Base-by-base conservation (phyloP, 2,888 invertebrate genomes). In the Arenicola marina region DNA sequence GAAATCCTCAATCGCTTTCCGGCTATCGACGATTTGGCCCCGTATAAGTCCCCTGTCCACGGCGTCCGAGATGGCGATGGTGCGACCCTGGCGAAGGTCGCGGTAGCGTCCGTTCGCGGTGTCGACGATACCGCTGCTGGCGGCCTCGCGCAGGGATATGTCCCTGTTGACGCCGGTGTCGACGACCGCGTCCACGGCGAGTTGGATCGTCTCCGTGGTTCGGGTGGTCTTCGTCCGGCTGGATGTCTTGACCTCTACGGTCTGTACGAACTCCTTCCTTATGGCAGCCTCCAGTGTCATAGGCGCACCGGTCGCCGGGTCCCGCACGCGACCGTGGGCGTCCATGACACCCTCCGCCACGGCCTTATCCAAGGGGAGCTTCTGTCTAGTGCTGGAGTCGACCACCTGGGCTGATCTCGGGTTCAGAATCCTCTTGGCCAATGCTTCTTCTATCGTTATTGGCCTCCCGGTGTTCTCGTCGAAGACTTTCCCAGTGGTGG, bases 281-380 rank as follows among this genome's bases (percentile, higher is more conserved):
- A 97, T 93, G 11, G 96, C 96, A 84, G 97, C 94, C 70, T 92
- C 91, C 56, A 97, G 90, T 18, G 95, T 93, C 76, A 98, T 86
- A 69, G 91, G 88, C 81, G 93, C 81, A 38, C 84, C 81, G 43
- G 85, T 85, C 88, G 90, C 86, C 69, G 85, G 84, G 73, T 92
- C 91, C 15, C 7, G 58, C 78, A 73, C 15, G 77, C 60, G 44
- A 80, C 78, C 77, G 31, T 70, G 73, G 18, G 65, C 67, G 51
- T 75, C 73, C 61, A 60, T 67, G 58, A 78, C 70, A 1, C 78
- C 78, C 32, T 64, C 75, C 55, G 77, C 75, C 54, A 80, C 66
- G 51, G 75, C 75, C 32, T 69, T 48, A 51, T 58, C 66, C 28
- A 73, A 57, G 46, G 66, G 67, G 15, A 62, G 57, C 24, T 24